A percentile compares a stretch with the other conserved stretches of the same genome.
Conservation (phyloP, 2,113 vertebrate species). For the Cephalopholis sonnerati region DNA sequence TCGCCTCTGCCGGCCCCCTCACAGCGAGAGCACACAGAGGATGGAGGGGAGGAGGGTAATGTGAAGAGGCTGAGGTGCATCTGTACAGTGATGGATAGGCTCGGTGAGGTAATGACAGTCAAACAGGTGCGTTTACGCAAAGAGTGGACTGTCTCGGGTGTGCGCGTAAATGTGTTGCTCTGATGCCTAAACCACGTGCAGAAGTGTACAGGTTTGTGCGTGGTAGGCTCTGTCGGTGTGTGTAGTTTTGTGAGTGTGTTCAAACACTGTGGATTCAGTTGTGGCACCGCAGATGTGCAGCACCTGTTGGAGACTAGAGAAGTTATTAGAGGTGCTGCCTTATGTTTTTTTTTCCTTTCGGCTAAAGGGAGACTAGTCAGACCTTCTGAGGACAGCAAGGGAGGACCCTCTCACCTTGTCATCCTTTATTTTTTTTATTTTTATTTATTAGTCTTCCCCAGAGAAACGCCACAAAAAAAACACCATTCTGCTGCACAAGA, state of each 20-base stretch:
- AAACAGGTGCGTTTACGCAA: background rate
- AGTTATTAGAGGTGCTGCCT: background rate
- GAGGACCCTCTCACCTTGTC: background rate
- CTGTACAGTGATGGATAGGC: background rate
- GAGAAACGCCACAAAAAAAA: background rate
- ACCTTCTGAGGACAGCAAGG: background rate
- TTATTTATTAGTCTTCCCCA: background rate
- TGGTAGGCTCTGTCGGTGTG: background rate
- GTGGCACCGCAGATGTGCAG: background rate
- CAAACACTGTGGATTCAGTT: background rate
- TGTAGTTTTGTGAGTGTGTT: background rate
- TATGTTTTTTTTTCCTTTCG: background rate
- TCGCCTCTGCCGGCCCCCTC: constrained; percentile 2
- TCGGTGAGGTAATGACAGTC: background rate
- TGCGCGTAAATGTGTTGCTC: background rate
- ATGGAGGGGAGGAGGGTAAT: background rate
- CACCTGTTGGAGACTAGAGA: background rate
- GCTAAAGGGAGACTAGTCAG: background rate
- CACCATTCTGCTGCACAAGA: background rate
- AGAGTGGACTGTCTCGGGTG: too few relatives aligned
- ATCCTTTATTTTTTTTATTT: background rate
- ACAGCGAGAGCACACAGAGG: constrained; percentile 6
- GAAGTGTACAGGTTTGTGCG: background rate
- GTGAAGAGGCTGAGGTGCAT: constrained; percentile 9
- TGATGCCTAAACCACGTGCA: background rate